These are phyloP conservation scores for Aphaenogaster ashmeadi DNA, from an alignment of 1,140 invertebrate genomes.

Conservation along the genomic window DNA sequence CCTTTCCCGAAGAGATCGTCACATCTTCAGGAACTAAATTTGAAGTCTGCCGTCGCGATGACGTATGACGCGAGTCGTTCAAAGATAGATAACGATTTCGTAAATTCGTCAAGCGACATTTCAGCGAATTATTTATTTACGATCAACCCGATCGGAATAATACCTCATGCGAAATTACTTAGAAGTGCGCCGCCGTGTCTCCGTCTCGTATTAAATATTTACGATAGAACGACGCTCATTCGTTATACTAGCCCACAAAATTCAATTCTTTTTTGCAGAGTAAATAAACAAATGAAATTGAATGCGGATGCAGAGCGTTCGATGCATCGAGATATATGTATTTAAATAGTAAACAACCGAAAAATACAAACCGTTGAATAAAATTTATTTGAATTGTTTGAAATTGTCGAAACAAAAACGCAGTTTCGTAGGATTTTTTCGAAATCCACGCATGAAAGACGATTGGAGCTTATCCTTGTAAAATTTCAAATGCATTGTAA, in stretches of 20 bases:
- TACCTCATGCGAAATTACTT: neutral
- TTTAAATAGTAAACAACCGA: neutral
- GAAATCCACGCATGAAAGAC: neutral
- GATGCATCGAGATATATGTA: neutral
- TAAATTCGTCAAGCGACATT: constrained; percentile 24
- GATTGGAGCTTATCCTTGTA: neutral
- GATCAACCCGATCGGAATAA: neutral
- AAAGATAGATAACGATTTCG: constrained; percentile 1
- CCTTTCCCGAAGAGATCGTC: neutral
- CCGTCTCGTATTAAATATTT: neutral
- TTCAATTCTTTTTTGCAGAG: neutral
- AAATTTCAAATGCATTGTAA: neutral
- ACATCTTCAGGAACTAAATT: constrained; percentile 18
- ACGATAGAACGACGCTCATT: neutral
- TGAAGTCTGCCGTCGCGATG: neutral
- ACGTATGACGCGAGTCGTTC: too few relatives aligned
- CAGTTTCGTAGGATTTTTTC: neutral
- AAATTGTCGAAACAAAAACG: neutral
- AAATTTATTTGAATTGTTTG: neutral
- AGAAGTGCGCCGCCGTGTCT: neutral
- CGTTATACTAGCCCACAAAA: neutral
- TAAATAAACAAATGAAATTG: constrained; percentile 4
- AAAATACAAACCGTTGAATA: neutral
- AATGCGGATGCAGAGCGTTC: neutral
- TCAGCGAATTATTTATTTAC: constrained; percentile 35